A percentile compares a stretch with the other conserved stretches of the same genome.
These are phyloP conservation scores for Natator depressus DNA, from an alignment of 2,113 vertebrate genomes.

Conservation along the genomic window DNA sequence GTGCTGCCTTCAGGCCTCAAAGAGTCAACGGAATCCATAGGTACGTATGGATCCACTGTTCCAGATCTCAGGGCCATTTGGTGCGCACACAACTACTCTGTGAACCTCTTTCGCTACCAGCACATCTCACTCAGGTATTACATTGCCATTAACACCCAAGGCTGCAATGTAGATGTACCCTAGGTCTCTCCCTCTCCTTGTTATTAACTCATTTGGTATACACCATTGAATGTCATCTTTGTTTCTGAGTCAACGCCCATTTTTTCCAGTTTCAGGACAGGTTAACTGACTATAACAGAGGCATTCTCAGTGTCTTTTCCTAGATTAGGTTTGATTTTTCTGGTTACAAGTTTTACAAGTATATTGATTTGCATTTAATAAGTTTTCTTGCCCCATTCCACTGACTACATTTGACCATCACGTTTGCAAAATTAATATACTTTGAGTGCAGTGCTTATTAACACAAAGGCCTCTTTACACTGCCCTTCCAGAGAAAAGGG, in stretches of 20 bases:
- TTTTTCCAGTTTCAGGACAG: accelerated
- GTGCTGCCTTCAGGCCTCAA: no score
- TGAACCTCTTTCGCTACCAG: no score
- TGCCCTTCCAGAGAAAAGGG: neutral
- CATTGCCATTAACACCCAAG: neutral
- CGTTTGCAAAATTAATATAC: accelerated
- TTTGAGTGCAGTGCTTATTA: neutral
- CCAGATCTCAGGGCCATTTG: no score
- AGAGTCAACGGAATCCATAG: no score
- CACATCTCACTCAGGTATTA: no score
- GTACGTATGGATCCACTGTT: no score
- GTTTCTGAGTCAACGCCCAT: neutral
- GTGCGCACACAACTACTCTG: no score
- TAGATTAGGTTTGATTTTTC: neutral
- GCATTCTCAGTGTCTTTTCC: neutral
- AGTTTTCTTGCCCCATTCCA: neutral
- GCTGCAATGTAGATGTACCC: neutral
- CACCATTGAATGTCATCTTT: neutral
- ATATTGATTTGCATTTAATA: neutral
- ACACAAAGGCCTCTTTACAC: neutral
- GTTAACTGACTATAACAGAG: neutral
- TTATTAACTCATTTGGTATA: neutral
- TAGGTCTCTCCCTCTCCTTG: neutral
- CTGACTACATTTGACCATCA: accelerated
- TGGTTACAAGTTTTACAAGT: neutral